Evolutionary conservation across 2,797 vertebrate genomes (phyloP), one percentile per base, ranked within the genome.

Genomic region (Clarias fuscus): DNA sequence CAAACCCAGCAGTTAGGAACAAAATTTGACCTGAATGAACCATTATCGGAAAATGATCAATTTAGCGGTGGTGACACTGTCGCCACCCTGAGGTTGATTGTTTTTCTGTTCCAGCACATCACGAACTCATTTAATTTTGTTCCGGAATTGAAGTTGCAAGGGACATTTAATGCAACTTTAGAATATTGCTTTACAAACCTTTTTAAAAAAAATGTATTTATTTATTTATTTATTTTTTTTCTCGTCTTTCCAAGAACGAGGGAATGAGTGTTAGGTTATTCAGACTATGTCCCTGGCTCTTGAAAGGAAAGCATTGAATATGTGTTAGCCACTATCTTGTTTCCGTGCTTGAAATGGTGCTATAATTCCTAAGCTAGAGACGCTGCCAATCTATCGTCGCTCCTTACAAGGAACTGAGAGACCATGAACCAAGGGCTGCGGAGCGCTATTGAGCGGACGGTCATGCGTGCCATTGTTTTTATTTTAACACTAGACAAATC

Each of bases 311-410:
- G 86, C 71, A 76, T 88, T 86, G 86, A 88, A 76, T 87, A 67
- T 91, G 82, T 91, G 88, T 82, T 86, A 89, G 88, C 73, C 86
- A 73, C 88, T 90, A 88, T 92, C 89, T 87, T 22, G 78, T 91
- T 88, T 83, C 89, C 86, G 22, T 93, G 90, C 86, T 91, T 93
- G 80, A 86, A 89, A 92, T 92, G 83, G 91, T 89, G 92, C 70
- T 86, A 91, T 89, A 92, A 92, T 91, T 92, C 90, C 89, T 59
- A 88, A 70, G 85, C 79, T 81, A 40, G 78, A 82, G 58, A 59
- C 48, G 7, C 73, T 92, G 88, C 86, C 89, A 90, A 85, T 89
- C 88, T 86, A 91, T 88, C 81, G 53, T 67, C 67, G 84, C 90
- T 85, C 87, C 91, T 90, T 91, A 92, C 90, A 91, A 87, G 89